Conservation (phyloP, 37 sponge, comb jelly and placozoan species). For the Oopsacas minuta region DNA sequence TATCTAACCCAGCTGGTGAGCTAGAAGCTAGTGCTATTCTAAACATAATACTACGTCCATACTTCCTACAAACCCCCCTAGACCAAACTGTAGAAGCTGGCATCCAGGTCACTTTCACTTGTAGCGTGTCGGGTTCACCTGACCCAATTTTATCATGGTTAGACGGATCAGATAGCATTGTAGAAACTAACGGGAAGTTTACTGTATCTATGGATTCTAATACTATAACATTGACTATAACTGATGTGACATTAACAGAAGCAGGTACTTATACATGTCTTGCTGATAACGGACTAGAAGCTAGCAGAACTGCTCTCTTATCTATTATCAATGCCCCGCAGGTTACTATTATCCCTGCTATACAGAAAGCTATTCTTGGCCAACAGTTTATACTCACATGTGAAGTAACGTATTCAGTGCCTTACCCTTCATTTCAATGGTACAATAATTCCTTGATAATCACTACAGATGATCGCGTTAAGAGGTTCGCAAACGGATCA, state of each 20-base stretch:
- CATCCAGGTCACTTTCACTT: background rate
- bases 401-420: background rate
- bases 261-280: background rate
- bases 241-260: background rate
- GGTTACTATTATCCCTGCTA: background rate
- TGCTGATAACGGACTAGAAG: background rate
- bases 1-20: slow-evolving; percentile 2
- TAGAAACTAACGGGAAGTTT: background rate
- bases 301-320: background rate
- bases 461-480: background rate
- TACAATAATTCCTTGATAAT: background rate
- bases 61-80: background rate
- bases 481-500: slow-evolving; percentile 11
- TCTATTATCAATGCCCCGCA: background rate
- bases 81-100: background rate
- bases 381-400: background rate
- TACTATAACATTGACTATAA: background rate
- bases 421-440: background rate
- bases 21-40: background rate
- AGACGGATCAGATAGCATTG: background rate
- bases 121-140: background rate
- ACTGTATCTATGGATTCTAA: background rate
- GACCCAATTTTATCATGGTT: background rate
- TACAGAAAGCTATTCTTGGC: background rate
- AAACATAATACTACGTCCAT: background rate